phyloP scores from a whole-genome alignment of 2,113 vertebrate genomes.

The Telmatochromis sp. region DNA sequence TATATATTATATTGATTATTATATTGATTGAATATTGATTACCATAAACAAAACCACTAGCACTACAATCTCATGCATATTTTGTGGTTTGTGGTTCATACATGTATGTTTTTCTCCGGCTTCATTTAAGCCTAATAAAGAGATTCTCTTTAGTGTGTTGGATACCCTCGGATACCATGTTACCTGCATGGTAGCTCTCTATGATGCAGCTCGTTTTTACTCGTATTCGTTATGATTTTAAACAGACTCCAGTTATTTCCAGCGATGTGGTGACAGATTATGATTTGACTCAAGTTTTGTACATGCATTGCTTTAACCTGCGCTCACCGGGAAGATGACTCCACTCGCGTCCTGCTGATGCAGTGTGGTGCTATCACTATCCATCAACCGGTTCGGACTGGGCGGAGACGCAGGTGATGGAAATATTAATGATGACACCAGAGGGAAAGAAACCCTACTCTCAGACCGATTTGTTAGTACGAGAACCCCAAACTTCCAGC shows the following conservation, averaged over 20 bases:
- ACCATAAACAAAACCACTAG: background rate
- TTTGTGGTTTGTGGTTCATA: background rate
- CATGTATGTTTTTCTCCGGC: background rate
- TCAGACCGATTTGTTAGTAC: background rate
- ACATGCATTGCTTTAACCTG: background rate
- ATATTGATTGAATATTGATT: background rate
- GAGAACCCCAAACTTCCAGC: background rate
- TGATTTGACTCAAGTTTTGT: background rate
- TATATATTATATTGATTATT: too few species aligned
- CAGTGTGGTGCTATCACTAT: background rate
- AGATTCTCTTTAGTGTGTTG: background rate
- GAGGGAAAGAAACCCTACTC: background rate
- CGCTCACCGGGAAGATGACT: background rate
- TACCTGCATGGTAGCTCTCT: background rate
- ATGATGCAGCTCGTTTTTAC: background rate
- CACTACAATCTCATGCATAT: background rate
- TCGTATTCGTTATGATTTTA: background rate
- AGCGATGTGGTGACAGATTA: background rate
- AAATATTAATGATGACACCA: constrained; percentile 2
- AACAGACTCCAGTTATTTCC: background rate
- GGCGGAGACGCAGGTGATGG: background rate
- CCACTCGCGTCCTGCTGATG: background rate
- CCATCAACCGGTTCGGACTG: constrained; percentile 58
- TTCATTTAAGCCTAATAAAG: background rate
- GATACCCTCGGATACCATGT: background rate